Conservation (phyloP, 2,113 vertebrate genomes). For the Gopherus flavomarginatus region DNA sequence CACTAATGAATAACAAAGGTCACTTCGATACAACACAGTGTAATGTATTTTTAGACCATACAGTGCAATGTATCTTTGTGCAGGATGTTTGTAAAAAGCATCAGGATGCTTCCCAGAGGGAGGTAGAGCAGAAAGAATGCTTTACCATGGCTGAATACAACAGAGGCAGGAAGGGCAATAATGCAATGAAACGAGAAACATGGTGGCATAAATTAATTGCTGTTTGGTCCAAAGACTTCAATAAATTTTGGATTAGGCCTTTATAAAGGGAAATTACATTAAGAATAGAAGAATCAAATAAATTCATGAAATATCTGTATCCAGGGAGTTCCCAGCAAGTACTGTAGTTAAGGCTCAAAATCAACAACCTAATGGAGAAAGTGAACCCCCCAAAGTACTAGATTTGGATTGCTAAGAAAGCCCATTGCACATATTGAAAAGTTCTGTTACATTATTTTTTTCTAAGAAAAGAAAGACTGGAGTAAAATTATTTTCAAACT, state of each 20-base stretch:
- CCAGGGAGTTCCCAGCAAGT: conserved; percentile 20
- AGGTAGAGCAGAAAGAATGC: conserved; percentile 6
- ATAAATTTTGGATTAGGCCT: conserved; percentile 15
- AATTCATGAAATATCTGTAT: conserved; percentile 61
- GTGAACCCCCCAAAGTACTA: not conserved
- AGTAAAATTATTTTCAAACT: not conserved
- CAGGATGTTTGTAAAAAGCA: conserved; percentile 33
- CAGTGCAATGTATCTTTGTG: not conserved
- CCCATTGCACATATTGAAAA: not conserved
- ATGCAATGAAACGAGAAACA: rapidly evolving
- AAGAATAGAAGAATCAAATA: conserved; percentile 28
- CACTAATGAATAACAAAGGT: conserved; percentile 73
- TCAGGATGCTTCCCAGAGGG: not conserved
- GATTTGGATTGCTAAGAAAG: conserved; percentile 21
- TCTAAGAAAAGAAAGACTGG: conserved; percentile 21
- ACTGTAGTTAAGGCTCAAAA: conserved; percentile 35
- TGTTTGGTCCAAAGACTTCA: conserved; percentile 15
- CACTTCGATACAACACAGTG: conserved; percentile 39
- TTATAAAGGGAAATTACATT: conserved; percentile 22
- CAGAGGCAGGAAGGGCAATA: not conserved
- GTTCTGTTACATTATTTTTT: conserved; percentile 12
- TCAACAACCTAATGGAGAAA: conserved; percentile 42
- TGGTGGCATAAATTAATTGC: not conserved
- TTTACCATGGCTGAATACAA: not conserved
- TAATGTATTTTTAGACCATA: conserved; percentile 34